Evolutionary conservation across 2,797 vertebrate genomes (phyloP), one percentile per base, ranked within the genome.

Genomic region (Chromis chromis): DNA sequence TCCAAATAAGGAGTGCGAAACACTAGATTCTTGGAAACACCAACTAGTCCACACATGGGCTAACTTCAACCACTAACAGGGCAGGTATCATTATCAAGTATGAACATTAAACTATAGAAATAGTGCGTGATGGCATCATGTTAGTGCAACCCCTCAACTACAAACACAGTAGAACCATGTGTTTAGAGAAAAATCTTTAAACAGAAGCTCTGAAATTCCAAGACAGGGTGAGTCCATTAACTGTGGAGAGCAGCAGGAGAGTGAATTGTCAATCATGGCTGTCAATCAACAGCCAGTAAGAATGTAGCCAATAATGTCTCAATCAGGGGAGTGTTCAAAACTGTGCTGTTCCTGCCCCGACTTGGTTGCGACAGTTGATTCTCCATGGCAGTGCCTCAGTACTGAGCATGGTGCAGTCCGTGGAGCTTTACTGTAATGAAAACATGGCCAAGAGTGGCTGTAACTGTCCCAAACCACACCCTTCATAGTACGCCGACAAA

Each of bases 391-490:
- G 50, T 19, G 57, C 25, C 68, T 79, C 5, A 0, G 28, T 65
- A 58, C 72, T 66, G 57, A 63, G 59, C 65, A 59, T 8, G 40
- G 64, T 39, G 70, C 59, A 27, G n/a, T 76, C 33, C 48, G 36
- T 70, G 68, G 73, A 88, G 74, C 74, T 87, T 85, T 81, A 76
- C 74, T 85, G 85, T 81, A 22, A 73, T 64, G 64, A 66, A 76
- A 76, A 65, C 31, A 65, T 57, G 49, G 79, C 83, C 81, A 83
- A 81, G 55, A 42, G 59, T 70, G 61, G 65, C 56, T 76, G 55
- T 62, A 71, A 70, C 49, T 16, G 8, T 74, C 48, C 69, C 65
- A 73, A 70, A 70, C 61, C 55, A 31, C 60, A 70, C 33, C 70
- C 74, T 56, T 62, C 31, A 10, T 61, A 71, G 49, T 62, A 24